Conservation (phyloP, 1,140 invertebrate species). For the Brachystomella parvula region DNA sequence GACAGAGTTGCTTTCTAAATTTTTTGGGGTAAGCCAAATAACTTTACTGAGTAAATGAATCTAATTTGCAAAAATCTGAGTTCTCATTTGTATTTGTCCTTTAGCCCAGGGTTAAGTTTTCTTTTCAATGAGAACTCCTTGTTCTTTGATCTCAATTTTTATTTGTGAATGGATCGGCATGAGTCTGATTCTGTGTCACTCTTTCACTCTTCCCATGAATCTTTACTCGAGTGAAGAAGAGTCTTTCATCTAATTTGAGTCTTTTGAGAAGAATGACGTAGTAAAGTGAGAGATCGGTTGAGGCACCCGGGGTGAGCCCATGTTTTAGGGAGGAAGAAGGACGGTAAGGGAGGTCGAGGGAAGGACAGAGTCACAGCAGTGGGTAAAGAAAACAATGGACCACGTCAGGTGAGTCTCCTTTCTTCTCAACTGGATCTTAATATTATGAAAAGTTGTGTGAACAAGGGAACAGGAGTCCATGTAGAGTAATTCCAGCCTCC, state of each 20-base stretch:
- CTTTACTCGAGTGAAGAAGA: no score
- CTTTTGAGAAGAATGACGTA: background rate
- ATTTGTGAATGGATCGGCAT: no score
- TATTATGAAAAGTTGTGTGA: background rate
- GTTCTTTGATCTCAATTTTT: no score
- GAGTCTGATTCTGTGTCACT: background rate
- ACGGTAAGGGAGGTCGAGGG: conserved; percentile 19
- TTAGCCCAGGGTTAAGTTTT: no score
- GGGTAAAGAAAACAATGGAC: conserved; percentile 13
- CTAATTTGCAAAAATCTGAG: no score
- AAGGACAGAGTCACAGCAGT: conserved; percentile 15
- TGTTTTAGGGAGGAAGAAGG: conserved; percentile 19
- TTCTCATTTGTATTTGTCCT: no score
- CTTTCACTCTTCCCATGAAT: background rate
- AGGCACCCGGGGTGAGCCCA: conserved; percentile 6
- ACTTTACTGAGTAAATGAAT: no score
- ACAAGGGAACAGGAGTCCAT: background rate
- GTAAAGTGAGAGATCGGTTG: conserved; percentile 13
- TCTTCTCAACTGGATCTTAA: background rate
- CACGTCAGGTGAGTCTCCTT: background rate
- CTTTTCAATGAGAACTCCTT: no score
- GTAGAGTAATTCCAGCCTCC: background rate
- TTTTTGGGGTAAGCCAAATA: no score
- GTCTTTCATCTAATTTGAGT: no score
- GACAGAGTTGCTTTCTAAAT: no score